Percentiles rank a stretch among this genome's conserved stretches.
phyloP scores from a whole-genome alignment of 2,797 vertebrate species.

The Discoglossus pictus region DNA sequence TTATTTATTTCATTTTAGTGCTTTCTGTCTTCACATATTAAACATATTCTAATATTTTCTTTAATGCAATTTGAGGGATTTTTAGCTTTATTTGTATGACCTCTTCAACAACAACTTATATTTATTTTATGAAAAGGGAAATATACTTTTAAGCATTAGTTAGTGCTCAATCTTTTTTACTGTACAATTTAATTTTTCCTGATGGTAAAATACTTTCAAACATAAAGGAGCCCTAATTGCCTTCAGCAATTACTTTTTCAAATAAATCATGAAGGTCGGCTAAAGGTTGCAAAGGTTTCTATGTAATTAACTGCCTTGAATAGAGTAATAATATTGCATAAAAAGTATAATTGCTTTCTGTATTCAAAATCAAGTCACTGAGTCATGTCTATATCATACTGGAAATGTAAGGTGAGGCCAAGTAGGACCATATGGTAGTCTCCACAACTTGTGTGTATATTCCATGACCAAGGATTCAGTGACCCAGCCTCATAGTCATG shows the following conservation, averaged over 20 bases:
- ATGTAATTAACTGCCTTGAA: conserved; percentile 54
- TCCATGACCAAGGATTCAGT: too few species aligned
- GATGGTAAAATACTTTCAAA: conserved; percentile 56
- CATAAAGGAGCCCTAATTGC: conserved; percentile 57
- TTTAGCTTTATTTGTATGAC: too few species aligned
- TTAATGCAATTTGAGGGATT: too few species aligned
- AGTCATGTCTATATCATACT: background rate
- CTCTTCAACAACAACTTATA: too few species aligned
- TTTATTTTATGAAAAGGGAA: too few species aligned
- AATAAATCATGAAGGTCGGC: conserved; percentile 63
- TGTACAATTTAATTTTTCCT: conserved; percentile 48
- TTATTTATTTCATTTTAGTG: too few species aligned
- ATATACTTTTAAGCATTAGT: background rate
- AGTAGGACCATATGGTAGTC: too few species aligned
- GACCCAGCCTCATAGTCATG: too few species aligned
- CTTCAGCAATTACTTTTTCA: conserved; percentile 58
- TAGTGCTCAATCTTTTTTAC: conserved; percentile 52
- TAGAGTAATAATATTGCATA: conserved; percentile 30
- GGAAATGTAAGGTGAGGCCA: too few species aligned
- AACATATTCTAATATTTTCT: too few species aligned
- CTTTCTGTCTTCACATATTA: too few species aligned
- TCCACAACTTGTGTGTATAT: too few species aligned
- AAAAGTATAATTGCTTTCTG: background rate
- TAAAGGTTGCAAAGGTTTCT: conserved; percentile 55
- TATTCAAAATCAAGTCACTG: background rate